Base-by-base conservation (phyloP, 2,797 vertebrate species). In the Cetoscarus ocellatus region DNA sequence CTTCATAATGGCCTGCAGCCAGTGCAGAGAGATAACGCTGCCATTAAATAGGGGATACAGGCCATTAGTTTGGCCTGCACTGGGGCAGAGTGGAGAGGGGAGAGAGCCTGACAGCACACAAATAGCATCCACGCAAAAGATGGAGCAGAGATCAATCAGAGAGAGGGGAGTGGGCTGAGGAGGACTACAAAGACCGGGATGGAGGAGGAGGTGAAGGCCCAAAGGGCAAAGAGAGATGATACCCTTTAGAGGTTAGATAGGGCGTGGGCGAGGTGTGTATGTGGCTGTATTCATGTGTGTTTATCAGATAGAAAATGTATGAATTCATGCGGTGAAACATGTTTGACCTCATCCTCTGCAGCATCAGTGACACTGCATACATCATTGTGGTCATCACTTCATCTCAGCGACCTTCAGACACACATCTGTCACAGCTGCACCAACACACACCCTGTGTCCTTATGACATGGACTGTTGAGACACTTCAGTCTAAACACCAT, bases 21-120 rank as follows among this genome's bases (percentile, higher is more conserved):
- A 59, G 44, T 68, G 65, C 55, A n/a, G 68, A 88, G 87, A 92
- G 91, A 85, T 91, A 93, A 92, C 77, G 59, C 80, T 82, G 83
- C 81, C 85, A 93, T 94, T 93, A 94, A 92, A 88, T 70, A 87
- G 65, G 64, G 65, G 87, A 87, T 90, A 86, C 79, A 92, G 87
- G 84, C 86, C 91, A 93, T 94, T 93, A 91, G 87, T 88, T 91
- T 80, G 70, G 80, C 75, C 67, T 85, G 81, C 77, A 72, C 50
- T 2, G 27, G 27, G 27, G 27, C 27, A 40, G 71, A 88, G 75
- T 81, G 82, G 34, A 15, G 15, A 70, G 59, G 65, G 79, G 54
- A 63, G 64, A 63, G 70, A 75, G 77, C 60, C 63, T 87, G 88
- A 91, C 86, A 81, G 86, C 72, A 81, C 84, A 86, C 88, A 92